Conservation (phyloP, 2,113 vertebrate species). For the Petromus typicus region DNA sequence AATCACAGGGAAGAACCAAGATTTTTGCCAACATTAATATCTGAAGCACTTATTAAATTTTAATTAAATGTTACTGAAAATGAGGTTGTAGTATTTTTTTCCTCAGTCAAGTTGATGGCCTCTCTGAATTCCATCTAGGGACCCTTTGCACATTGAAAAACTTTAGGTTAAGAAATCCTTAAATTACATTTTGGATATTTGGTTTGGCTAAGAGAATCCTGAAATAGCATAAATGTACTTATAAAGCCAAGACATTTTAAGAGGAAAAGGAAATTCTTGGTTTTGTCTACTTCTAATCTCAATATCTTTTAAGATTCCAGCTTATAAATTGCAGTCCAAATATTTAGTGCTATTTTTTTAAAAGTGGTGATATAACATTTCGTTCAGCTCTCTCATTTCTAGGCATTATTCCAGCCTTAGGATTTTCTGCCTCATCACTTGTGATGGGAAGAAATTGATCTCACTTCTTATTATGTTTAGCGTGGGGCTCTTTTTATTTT, state of each 20-base stretch:
- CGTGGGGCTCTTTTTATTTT: background rate
- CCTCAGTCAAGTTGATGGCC: background rate
- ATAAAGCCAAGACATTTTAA: background rate
- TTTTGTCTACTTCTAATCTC: constrained; percentile 33
- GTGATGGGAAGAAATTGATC: constrained; percentile 41
- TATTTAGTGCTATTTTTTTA: background rate
- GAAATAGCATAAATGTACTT: background rate
- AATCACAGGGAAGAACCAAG: constrained; percentile 8
- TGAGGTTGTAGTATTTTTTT: background rate
- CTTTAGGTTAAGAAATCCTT: background rate
- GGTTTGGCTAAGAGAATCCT: background rate
- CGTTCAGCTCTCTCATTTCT: constrained; percentile 29
- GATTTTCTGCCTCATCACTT: constrained; percentile 59
- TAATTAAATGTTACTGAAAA: constrained; percentile 47
- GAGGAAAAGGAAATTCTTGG: constrained; percentile 5
- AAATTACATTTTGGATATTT: background rate
- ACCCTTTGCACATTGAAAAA: background rate
- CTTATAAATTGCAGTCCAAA: constrained; percentile 52
- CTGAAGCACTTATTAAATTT: background rate
- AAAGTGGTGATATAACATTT: background rate
- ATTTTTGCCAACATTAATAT: constrained; percentile 28
- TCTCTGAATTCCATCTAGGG: background rate
- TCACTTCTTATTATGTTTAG: constrained; percentile 25
- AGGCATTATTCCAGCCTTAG: constrained; percentile 40
- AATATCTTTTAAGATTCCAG: constrained; percentile 33